Conservation (phyloP, 2,888 invertebrate genomes). For the Drosophila multiciliata region DNA sequence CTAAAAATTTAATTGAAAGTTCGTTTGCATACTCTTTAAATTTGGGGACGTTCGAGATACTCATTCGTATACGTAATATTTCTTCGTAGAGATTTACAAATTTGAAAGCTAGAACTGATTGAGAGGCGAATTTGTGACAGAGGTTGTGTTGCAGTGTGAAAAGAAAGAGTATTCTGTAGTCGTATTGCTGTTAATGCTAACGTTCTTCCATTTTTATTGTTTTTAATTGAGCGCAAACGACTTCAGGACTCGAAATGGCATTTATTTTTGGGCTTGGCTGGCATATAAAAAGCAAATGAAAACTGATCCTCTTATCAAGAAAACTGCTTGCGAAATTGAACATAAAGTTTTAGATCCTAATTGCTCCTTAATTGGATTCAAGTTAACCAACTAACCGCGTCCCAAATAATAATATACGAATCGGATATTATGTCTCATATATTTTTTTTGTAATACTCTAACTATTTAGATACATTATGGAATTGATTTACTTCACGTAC, state of each 20-base stretch:
- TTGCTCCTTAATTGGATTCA: conserved; percentile 41
- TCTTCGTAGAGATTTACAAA: background rate
- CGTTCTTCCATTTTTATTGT: conserved; percentile 10
- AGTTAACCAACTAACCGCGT: conserved; percentile 21
- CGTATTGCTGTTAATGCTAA: background rate
- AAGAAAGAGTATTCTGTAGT: background rate
- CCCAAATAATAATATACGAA: background rate
- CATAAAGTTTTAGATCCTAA: conserved; percentile 40
- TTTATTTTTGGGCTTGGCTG: conserved; percentile 29
- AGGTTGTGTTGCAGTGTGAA: background rate
- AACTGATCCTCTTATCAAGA: conserved; percentile 28
- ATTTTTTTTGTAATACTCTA: background rate
- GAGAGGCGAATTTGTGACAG: background rate
- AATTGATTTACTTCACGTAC: background rate
- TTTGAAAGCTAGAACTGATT: background rate
- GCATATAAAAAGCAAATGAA: background rate
- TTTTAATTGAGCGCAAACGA: conserved; percentile 44
- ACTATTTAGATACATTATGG: background rate
- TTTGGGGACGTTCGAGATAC: background rate
- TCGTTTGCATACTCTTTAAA: background rate
- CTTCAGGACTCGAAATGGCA: conserved; percentile 1
- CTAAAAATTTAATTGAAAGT: background rate
- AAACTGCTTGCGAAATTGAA: conserved; percentile 23
- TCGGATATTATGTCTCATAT: background rate
- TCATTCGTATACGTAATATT: background rate